Conservation (phyloP, 2,888 invertebrate genomes). For the Megalurothrips usitatus region DNA sequence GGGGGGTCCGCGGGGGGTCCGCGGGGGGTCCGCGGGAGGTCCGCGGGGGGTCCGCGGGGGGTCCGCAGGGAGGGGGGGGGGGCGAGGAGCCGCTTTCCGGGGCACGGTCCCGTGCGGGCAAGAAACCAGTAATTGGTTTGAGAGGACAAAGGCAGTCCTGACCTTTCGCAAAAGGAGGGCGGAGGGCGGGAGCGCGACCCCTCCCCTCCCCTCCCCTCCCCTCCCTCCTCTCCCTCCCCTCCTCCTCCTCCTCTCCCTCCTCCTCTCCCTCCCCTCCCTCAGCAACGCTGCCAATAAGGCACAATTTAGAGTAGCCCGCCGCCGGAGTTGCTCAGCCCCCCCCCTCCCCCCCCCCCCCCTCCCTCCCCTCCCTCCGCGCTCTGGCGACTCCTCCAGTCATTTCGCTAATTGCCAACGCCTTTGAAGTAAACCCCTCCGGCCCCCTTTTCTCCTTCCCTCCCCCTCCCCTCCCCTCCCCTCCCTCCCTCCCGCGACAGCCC, state of each 20-base stretch:
- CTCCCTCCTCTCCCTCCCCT: too few relatives aligned
- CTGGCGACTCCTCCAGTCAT: background rate
- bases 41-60: too few relatives aligned
- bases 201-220: too few relatives aligned
- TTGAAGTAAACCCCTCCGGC: background rate
- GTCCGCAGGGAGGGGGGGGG: too few relatives aligned
- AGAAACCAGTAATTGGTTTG: conserved; percentile 20
- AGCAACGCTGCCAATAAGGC: conserved; percentile 7
- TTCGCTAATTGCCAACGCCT: background rate
- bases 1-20: too few relatives aligned
- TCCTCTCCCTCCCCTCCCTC: too few relatives aligned
- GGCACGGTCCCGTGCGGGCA: background rate
- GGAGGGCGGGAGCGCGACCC: background rate
- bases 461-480: background rate
- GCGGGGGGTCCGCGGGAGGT: too few relatives aligned
- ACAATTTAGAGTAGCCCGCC: background rate
- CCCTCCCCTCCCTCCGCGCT: background rate
- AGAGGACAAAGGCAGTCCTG: background rate
- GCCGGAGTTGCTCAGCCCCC: background rate
- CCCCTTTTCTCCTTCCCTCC: background rate
- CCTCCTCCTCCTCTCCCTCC: too few relatives aligned
- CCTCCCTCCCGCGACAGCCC: background rate
- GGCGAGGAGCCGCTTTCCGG: background rate
- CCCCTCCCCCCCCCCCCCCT: background rate
- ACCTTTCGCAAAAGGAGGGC: background rate